Percentiles rank a stretch among this genome's conserved stretches.
phyloP scores from a whole-genome alignment of 2,113 vertebrate species.

The Cynocephalus volans region DNA sequence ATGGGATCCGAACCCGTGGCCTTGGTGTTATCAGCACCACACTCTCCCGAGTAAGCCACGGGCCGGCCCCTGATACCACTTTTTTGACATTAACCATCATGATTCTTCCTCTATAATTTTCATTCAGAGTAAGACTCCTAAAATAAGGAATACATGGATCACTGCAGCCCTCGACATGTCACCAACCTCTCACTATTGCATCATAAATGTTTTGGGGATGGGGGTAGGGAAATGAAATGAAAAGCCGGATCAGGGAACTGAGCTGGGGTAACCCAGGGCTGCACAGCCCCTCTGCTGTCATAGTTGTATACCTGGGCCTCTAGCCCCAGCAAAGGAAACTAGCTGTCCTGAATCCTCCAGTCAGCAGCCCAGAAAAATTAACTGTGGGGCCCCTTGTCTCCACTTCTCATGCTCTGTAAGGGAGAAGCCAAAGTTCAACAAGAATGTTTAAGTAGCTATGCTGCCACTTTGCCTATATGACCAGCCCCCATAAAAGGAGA shows the following conservation, averaged over 20 bases:
- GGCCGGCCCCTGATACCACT: background rate
- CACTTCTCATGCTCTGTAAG: background rate
- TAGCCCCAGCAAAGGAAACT: background rate
- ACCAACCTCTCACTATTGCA: background rate
- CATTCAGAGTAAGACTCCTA: conserved; percentile 51
- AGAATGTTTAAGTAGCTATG: background rate
- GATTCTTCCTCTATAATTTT: conserved; percentile 70
- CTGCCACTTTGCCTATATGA: background rate
- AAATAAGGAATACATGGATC: background rate
- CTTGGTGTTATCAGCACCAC: too few relatives aligned
- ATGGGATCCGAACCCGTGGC: too few relatives aligned
- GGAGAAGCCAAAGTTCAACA: background rate
- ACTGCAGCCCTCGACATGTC: background rate
- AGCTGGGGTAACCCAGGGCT: background rate
- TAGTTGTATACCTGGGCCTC: background rate
- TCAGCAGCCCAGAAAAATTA: background rate
- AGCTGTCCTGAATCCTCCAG: background rate
- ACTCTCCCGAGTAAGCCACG: too few relatives aligned
- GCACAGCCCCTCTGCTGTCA: background rate
- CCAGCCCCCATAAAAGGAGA: background rate
- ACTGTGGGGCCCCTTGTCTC: background rate
- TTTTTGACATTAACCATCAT: conserved; percentile 63
- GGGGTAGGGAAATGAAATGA: background rate
- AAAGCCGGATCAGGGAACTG: background rate
- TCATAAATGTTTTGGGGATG: conserved; percentile 8